These are phyloP conservation scores for Himalopsyche anomala DNA, from an alignment of 2,888 invertebrate species.

Conservation along the genomic window DNA sequence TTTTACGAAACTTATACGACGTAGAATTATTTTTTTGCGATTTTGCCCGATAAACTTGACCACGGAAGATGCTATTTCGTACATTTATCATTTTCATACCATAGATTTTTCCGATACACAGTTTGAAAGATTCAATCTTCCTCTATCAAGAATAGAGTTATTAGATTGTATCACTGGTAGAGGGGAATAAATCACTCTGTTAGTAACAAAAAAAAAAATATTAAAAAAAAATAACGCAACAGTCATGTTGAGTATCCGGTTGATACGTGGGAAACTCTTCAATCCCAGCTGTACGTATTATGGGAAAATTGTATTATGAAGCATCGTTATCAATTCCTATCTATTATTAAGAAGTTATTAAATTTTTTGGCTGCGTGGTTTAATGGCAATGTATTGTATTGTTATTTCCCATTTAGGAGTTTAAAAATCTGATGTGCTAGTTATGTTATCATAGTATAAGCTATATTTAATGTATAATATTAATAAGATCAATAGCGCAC, in stretches of 20 bases:
- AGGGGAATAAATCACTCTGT: not conserved
- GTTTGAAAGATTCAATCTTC: not conserved
- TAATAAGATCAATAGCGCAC: too few relatives aligned
- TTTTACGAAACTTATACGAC: too few relatives aligned
- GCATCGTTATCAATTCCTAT: conserved; percentile 5
- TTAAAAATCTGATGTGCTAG: too few relatives aligned
- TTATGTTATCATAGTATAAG: too few relatives aligned
- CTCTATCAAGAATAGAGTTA: not conserved
- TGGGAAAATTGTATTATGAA: conserved; percentile 13
- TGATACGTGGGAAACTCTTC: not conserved
- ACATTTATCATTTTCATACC: too few relatives aligned
- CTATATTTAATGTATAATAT: too few relatives aligned
- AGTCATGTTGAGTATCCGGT: conserved; percentile 1
- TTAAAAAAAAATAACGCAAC: not conserved
- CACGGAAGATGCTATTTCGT: too few relatives aligned
- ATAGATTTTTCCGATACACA: not conserved
- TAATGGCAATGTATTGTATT: not conserved
- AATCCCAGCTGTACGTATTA: conserved; percentile 26
- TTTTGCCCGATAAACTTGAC: too few relatives aligned
- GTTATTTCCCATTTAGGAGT: not conserved
- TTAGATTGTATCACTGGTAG: not conserved
- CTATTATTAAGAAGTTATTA: conserved; percentile 3
- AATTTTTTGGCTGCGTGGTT: not conserved
- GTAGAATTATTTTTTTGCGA: too few relatives aligned
- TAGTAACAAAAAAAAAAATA: not conserved